A percentile compares a stretch with the other conserved stretches of the same genome.
phyloP scores from a whole-genome alignment of 1,140 invertebrate genomes.

The Hyposmocoma kahamanoa region DNA sequence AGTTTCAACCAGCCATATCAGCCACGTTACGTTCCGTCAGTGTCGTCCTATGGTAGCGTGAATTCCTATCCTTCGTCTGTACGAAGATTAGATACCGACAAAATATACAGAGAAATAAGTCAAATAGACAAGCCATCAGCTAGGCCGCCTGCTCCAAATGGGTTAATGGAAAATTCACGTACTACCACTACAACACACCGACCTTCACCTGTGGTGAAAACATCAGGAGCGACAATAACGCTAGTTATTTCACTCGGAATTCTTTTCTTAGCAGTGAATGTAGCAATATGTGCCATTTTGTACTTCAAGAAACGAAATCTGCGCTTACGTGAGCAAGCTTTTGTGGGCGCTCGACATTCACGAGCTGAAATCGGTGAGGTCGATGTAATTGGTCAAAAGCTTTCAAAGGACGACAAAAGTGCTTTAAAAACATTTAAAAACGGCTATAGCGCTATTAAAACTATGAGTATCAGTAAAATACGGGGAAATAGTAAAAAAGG shows the following conservation, averaged over 20 bases:
- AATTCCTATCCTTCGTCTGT: constrained; percentile 41
- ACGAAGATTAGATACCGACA: constrained; percentile 37
- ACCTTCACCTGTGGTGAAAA: constrained; percentile 41
- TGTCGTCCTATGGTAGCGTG: constrained; percentile 49
- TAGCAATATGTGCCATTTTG: constrained; percentile 83
- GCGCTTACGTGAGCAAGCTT: constrained; percentile 68
- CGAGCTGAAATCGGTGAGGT: constrained; percentile 56
- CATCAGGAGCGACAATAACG: constrained; percentile 75
- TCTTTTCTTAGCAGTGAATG: constrained; percentile 87
- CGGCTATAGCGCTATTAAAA: constrained; percentile 74
- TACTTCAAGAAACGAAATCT: constrained; percentile 83
- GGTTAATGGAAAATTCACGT: constrained; percentile 44
- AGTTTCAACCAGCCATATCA: too few species aligned
- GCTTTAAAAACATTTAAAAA: constrained; percentile 57
- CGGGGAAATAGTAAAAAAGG: constrained; percentile 37
- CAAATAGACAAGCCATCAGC: constrained; percentile 56
- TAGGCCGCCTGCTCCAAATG: constrained; percentile 35
- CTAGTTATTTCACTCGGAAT: constrained; percentile 86
- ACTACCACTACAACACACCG: constrained; percentile 28
- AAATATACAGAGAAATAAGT: constrained; percentile 54
- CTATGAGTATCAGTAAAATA: constrained; percentile 70
- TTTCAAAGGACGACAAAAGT: constrained; percentile 57
- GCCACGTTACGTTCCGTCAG: too few species aligned
- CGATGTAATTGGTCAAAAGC: constrained; percentile 61
- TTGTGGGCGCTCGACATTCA: constrained; percentile 58